These are phyloP conservation scores for Otolemur crassicaudatus DNA, from an alignment of 2,797 vertebrate species.

Conservation along the genomic window DNA sequence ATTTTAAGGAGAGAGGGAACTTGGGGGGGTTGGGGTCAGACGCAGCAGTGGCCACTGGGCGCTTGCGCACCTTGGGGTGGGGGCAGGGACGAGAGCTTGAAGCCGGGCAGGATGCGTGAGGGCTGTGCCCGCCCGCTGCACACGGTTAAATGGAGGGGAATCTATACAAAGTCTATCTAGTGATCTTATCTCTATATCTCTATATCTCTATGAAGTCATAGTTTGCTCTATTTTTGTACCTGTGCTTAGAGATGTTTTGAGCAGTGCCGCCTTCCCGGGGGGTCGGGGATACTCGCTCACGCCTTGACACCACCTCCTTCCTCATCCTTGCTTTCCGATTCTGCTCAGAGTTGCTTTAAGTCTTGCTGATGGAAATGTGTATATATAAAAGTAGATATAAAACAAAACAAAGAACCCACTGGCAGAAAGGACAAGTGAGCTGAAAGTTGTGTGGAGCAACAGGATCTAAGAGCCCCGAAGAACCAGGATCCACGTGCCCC, in stretches of 20 bases:
- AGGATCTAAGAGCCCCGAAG: neutral
- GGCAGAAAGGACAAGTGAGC: neutral
- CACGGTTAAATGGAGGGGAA: conserved; percentile 84
- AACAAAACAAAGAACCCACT: neutral
- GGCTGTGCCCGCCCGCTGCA: conserved; percentile 78
- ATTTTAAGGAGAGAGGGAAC: conserved; percentile 86
- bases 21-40: conserved; percentile 61
- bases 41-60: conserved; percentile 51
- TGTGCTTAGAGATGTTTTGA: conserved; percentile 90
- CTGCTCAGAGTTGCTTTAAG: conserved; percentile 40
- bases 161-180: conserved; percentile 86
- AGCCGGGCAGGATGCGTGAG: conserved; percentile 56
- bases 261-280: conserved; percentile 87
- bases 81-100: conserved; percentile 7
- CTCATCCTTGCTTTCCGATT: neutral
- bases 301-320: conserved; percentile 45
- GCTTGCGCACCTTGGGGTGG: conserved; percentile 8
- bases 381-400: neutral
- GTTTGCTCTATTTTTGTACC: conserved; percentile 94
- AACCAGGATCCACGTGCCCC: neutral
- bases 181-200: conserved; percentile 84
- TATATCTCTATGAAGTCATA: conserved; percentile 87
- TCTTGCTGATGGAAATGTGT: conserved; percentile 55
- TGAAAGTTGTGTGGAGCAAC: neutral
- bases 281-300: conserved; percentile 72